These are phyloP conservation scores for Otocyon megalotis DNA, from an alignment of 2,113 vertebrate genomes.

Conservation along the genomic window DNA sequence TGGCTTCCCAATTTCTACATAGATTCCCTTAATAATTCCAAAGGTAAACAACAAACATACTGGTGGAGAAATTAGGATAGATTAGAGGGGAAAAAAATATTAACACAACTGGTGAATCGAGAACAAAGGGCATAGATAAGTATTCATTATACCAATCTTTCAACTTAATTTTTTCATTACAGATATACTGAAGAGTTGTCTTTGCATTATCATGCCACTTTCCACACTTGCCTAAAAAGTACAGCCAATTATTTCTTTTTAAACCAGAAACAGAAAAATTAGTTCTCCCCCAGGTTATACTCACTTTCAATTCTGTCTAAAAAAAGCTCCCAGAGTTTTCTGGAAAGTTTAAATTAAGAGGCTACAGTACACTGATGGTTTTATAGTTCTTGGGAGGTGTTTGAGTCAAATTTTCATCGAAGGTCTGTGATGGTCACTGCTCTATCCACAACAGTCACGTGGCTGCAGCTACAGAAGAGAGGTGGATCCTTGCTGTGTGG, in stretches of 20 bases:
- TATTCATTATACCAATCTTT: constrained; percentile 10
- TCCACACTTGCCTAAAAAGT: constrained; percentile 59
- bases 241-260: constrained; percentile 41
- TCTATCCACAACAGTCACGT: constrained; percentile 90
- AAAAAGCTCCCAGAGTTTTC: constrained; percentile 42
- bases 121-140: neutral
- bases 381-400: neutral
- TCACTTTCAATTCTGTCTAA: constrained; percentile 19
- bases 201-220: constrained; percentile 4
- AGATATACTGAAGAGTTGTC: constrained; percentile 27
- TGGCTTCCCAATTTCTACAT: constrained; percentile 70
- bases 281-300: neutral
- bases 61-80: constrained; percentile 19
- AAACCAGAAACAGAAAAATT: constrained; percentile 61
- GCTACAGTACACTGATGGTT: constrained; percentile 51
- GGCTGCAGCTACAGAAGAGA: constrained; percentile 93
- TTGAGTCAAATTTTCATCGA: constrained; percentile 87
- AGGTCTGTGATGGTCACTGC: constrained; percentile 93
- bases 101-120: neutral
- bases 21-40: constrained; percentile 49
- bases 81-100: constrained; percentile 39
- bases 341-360: constrained; percentile 46
- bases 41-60: constrained; percentile 54
- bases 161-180: constrained; percentile 54
- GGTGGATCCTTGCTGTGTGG: constrained; percentile 96